Conservation (phyloP, 2,797 vertebrate genomes). For the Tolypeutes matacus region DNA sequence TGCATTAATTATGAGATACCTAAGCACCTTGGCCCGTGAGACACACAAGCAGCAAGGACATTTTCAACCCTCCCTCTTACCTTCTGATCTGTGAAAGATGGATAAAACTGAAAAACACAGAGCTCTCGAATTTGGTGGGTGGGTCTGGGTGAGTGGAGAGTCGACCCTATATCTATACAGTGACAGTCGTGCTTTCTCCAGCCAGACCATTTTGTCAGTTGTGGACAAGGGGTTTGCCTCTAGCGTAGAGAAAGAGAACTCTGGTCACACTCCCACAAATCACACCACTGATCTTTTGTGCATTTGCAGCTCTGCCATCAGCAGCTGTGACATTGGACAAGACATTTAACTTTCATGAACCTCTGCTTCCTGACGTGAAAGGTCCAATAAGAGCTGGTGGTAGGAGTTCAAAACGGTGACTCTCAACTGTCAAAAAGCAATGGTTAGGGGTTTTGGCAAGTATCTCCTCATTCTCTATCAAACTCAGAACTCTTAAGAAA, state of each 20-base stretch:
- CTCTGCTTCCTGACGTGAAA: background rate
- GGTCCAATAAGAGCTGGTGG: background rate
- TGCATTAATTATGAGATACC: background rate
- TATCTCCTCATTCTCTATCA: background rate
- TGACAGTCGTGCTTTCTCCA: background rate
- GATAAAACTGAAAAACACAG: background rate
- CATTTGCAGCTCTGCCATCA: background rate
- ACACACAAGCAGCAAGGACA: background rate
- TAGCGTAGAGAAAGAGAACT: background rate
- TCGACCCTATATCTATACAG: background rate
- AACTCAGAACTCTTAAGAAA: background rate
- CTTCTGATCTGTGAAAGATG: background rate
- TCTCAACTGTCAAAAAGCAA: background rate
- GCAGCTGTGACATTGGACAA: background rate
- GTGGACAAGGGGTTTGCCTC: background rate
- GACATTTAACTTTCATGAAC: background rate
- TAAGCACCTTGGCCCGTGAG: background rate
- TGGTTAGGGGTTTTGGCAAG: background rate
- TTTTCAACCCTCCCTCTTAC: background rate
- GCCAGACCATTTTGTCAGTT: background rate
- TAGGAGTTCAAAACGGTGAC: background rate
- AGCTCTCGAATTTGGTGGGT: background rate
- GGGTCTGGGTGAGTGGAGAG: background rate
- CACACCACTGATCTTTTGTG: background rate
- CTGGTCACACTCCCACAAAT: background rate